Percentiles rank a stretch among this genome's conserved stretches.
phyloP scores from a whole-genome alignment of 53 echinoderm and acorn worm species.

The Patiria pectinifera region DNA sequence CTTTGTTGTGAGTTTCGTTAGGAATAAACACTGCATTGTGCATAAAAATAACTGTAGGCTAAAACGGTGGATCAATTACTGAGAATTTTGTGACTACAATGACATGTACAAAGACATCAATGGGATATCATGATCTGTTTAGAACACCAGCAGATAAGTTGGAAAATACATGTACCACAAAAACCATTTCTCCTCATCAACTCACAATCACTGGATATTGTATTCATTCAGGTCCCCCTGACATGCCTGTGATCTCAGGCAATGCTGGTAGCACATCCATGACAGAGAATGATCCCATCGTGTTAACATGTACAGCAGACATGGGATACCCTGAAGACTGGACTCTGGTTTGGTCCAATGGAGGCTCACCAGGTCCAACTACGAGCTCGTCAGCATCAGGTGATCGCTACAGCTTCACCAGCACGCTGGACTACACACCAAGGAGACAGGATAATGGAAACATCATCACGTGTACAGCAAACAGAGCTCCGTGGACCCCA shows the following conservation, averaged over 20 bases:
- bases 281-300: not conserved
- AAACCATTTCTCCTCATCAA: too few species aligned
- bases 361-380: slow-evolving; percentile 13
- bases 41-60: too few species aligned
- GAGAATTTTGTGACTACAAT: too few species aligned
- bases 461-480: not conserved
- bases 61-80: too few species aligned
- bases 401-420: not conserved
- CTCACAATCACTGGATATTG: too few species aligned
- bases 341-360: slow-evolving; percentile 24
- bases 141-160: too few species aligned
- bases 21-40: too few species aligned
- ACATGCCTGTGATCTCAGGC: not conserved
- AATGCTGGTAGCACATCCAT: not conserved
- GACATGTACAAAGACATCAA: too few species aligned
- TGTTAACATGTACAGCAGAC: slow-evolving; percentile 22
- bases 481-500: not conserved
- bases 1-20: too few species aligned
- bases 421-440: not conserved
- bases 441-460: not conserved
- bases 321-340: slow-evolving; percentile 20
- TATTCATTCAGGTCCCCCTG: slow-evolving; percentile 8
- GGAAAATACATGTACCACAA: too few species aligned
- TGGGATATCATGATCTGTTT: too few species aligned
- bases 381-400: not conserved